These are phyloP conservation scores for Furcifer pardalis DNA, from an alignment of 2,797 vertebrate species.

Conservation along the genomic window DNA sequence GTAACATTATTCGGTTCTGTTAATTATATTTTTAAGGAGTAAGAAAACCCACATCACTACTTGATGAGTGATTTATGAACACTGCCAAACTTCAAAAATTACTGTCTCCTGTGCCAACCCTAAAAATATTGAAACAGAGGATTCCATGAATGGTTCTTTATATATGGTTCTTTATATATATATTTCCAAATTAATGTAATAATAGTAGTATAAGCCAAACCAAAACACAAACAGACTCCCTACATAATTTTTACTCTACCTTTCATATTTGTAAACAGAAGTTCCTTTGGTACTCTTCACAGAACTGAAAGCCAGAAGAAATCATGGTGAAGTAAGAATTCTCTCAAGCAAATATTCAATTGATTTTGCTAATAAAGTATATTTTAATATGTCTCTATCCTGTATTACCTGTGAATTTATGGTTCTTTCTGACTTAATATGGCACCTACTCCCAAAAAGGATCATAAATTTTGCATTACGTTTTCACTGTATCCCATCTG, in stretches of 20 bases:
- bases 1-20: neutral
- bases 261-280: neutral
- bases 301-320: neutral
- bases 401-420: constrained; percentile 69
- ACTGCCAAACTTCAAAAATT: neutral
- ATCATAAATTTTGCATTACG: constrained; percentile 75
- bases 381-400: constrained; percentile 64
- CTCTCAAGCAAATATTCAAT: constrained; percentile 58
- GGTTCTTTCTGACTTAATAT: constrained; percentile 72
- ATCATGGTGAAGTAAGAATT: neutral
- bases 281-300: neutral
- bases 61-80: constrained; percentile 25
- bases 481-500: constrained; percentile 74
- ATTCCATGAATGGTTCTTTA: neutral
- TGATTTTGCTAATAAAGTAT: constrained; percentile 69
- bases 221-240: neutral
- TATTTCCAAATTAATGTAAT: constrained; percentile 7
- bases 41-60: neutral
- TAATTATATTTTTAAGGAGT: constrained; percentile 19
- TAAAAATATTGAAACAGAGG: neutral
- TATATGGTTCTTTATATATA: constrained; percentile 9
- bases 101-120: constrained; percentile 21
- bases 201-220: constrained; percentile 32
- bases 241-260: neutral
- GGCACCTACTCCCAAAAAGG: constrained; percentile 67